These are phyloP conservation scores for Eremobia ochroleuca DNA, from an alignment of 2,888 invertebrate genomes.

Conservation along the genomic window DNA sequence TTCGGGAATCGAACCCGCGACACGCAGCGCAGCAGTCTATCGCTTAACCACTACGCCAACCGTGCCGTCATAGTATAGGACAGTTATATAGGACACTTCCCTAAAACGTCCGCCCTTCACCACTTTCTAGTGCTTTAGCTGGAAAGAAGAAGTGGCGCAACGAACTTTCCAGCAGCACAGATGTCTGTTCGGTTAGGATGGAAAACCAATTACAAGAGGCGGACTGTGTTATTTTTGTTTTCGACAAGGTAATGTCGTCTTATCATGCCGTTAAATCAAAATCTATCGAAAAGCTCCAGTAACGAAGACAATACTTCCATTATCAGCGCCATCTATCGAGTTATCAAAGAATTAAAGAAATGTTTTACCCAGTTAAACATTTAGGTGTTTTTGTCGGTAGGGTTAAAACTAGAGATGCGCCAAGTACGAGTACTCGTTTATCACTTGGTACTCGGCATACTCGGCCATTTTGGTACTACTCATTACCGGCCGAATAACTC, in stretches of 20 bases:
- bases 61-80: too few relatives aligned
- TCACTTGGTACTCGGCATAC: too few relatives aligned
- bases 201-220: background rate
- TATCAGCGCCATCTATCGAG: slow-evolving; percentile 2
- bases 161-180: background rate
- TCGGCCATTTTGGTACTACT: too few relatives aligned
- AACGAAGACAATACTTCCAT: background rate
- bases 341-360: background rate
- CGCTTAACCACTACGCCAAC: too few relatives aligned
- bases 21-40: too few relatives aligned
- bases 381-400: background rate
- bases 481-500: too few relatives aligned
- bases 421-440: background rate
- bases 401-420: background rate
- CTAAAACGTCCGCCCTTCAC: background rate
- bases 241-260: background rate
- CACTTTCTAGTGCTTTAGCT: background rate
- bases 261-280: background rate
- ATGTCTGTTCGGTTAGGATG: background rate
- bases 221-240: background rate
- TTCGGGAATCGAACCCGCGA: too few relatives aligned
- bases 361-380: background rate
- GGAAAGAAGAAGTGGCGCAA: background rate
- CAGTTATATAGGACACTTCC: background rate
- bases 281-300: background rate